Evolutionary conservation across 2,113 vertebrate genomes (phyloP).

Genomic region (Cichladusa arquata): DNA sequence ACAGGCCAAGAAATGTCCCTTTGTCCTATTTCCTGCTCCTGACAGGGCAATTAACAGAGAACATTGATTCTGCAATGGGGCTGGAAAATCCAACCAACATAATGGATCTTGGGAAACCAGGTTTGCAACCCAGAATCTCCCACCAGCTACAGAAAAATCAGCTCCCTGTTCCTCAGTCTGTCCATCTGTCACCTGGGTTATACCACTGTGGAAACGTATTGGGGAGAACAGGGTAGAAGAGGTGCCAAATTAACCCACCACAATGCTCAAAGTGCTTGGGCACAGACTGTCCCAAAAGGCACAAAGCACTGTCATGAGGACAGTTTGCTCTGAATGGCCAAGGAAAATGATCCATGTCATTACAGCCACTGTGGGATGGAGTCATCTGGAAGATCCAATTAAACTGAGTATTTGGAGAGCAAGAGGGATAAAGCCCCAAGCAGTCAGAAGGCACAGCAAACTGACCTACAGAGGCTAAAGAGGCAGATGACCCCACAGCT

Average conservation of each 20-base stretch:
- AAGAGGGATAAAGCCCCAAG: background rate
- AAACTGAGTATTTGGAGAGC: background rate
- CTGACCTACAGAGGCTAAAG: background rate
- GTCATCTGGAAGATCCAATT: background rate
- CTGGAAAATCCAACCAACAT: background rate
- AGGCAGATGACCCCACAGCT: background rate
- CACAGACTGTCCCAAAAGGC: background rate
- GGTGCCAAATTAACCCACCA: background rate
- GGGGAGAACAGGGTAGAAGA: background rate
- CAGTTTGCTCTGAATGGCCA: background rate
- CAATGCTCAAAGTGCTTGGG: accelerated
- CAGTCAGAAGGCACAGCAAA: background rate
- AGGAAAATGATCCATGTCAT: conserved; percentile 7
- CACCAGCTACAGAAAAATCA: background rate
- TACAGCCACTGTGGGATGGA: background rate
- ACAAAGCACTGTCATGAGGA: background rate
- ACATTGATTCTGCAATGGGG: background rate
- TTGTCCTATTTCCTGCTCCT: background rate
- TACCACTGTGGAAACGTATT: background rate
- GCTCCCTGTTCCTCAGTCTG: background rate
- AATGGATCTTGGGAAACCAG: background rate
- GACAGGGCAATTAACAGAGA: accelerated
- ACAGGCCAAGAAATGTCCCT: background rate
- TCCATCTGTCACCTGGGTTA: background rate
- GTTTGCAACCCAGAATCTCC: background rate